Evolutionary conservation across 2,113 vertebrate species (phyloP), one percentile per base, ranked within the genome.

Genomic region (Cheilinus undulatus): DNA sequence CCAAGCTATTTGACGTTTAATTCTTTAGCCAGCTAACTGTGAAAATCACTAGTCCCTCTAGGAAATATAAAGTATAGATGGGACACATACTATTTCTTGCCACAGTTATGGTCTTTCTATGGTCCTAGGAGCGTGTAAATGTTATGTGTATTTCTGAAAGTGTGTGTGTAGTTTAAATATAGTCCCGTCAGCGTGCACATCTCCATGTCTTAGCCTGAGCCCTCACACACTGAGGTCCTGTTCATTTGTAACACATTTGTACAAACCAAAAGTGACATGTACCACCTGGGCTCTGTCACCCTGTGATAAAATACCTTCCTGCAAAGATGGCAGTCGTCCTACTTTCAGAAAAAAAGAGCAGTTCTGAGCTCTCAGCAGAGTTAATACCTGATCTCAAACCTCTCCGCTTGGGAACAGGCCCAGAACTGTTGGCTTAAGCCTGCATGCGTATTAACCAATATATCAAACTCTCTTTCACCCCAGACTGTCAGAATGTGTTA

Each of bases 381-480:
- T 73, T 83, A 88, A 82, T 83, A 79, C 76, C 56, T 51, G 50
- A 83, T 72, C 75, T 75, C 68, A 58, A 69, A 80, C 73, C 72
- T 83, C 64, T 72, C 42, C 61, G 51, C 60, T 52, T 48, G 61
- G 64, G 74, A 85, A 60, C 40, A 60, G 61, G 49, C 48, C 67
- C 81, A 81, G 61, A 72, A 69, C 28, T 49, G 72, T 46, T 42
- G 51, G 59, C 52, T 83, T 86, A 83, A 82, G 81, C 68, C 61
- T 54, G 54, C 51, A 77, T 76, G 63, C 82, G 86, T 83, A 89
- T 85, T 85, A 90, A 84, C 71, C 74, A 73, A 84, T 81, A 76
- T 69, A 84, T 90, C 85, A 86, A 82, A 80, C 59, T 72, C 62
- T n/a, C 56, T 73, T 75, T 76, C 74, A 71, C 60, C 60, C 48